Base-by-base conservation (phyloP, 1,140 invertebrate species). In the Sminthurinus signatus region DNA sequence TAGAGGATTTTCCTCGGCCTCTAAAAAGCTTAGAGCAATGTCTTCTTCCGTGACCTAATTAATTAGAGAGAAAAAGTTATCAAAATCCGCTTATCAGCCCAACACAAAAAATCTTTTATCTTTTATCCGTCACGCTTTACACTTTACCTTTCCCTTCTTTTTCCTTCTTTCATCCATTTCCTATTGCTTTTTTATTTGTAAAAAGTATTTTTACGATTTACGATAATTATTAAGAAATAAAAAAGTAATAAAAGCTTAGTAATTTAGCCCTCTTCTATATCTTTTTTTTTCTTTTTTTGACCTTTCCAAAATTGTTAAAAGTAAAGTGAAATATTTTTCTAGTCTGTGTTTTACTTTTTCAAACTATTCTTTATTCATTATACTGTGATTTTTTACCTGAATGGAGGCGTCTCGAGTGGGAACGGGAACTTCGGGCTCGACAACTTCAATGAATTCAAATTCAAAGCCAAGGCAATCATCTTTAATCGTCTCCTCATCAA, bases 41-140 rank as follows among this genome's bases (percentile, higher is more conserved):
- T 94, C 90, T 77, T 93, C 90, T 79, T 93, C 90, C 1, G 89
- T 93, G 1, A 93, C 90, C 76, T 81, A 68, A 36, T 71, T 56
- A 62, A 64, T 68, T 43, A 48, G n/a, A 48, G 15, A 28, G 51
- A 68, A 64, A 42, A 19, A 39, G 21, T 56, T 36, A 39, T 31
- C 0, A 51, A 2, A n/a, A n/a, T n/a, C n/a, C n/a, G n/a, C n/a
- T n/a, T n/a, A n/a, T n/a, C n/a, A n/a, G n/a, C n/a, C n/a, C n/a
- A n/a, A n/a, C n/a, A n/a, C n/a, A n/a, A n/a, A n/a, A n/a, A n/a
- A n/a, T n/a, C n/a, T n/a, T n/a, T n/a, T n/a, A n/a, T n/a, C n/a
- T n/a, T n/a, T n/a, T n/a, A n/a, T n/a, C n/a, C n/a, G n/a, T n/a
- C n/a, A n/a, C n/a, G n/a, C n/a, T n/a, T n/a, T n/a, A n/a, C n/a